A percentile compares a stretch with the other conserved stretches of the same genome.
These are phyloP conservation scores for Dinocampus coccinellae DNA, from an alignment of 2,888 invertebrate genomes.

Conservation along the genomic window DNA sequence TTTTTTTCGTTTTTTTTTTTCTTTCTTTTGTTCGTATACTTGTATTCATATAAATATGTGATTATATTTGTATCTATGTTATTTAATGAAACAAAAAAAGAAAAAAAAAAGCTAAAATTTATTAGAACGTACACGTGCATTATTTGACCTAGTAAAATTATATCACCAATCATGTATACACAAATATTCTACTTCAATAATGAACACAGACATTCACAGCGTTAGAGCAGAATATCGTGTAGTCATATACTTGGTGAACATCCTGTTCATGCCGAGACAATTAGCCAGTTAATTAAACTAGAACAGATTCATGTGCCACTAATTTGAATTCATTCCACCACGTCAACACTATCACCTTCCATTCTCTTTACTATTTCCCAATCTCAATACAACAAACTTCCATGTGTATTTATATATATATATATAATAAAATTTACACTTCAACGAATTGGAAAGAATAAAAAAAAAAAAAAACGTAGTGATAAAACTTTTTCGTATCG, in stretches of 20 bases:
- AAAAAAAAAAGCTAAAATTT: too few relatives aligned
- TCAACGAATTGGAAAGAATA: neutral
- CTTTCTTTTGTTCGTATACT: too few relatives aligned
- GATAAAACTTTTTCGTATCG: conserved; percentile 4
- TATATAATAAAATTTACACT: neutral
- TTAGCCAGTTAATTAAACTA: conserved; percentile 9
- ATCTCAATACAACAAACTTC: neutral
- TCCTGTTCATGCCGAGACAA: conserved; percentile 9
- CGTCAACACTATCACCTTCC: neutral
- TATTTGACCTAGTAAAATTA: neutral
- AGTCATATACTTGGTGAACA: neutral
- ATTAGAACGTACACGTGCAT: too few relatives aligned
- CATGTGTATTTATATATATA: neutral
- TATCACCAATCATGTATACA: neutral
- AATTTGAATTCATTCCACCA: neutral
- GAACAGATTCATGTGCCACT: conserved; percentile 7
- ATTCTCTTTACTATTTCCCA: neutral
- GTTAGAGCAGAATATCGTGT: conserved; percentile 1
- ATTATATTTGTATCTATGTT: too few relatives aligned
- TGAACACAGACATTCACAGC: neutral
- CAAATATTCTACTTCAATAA: neutral
- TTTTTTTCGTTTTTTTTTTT: neutral
- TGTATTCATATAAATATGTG: too few relatives aligned
- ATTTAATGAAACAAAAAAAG: too few relatives aligned
- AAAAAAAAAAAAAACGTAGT: neutral